Evolutionary conservation across 2,888 invertebrate genomes (phyloP), one percentile per base, ranked within the genome.

Genomic region (Sericinus montela): DNA sequence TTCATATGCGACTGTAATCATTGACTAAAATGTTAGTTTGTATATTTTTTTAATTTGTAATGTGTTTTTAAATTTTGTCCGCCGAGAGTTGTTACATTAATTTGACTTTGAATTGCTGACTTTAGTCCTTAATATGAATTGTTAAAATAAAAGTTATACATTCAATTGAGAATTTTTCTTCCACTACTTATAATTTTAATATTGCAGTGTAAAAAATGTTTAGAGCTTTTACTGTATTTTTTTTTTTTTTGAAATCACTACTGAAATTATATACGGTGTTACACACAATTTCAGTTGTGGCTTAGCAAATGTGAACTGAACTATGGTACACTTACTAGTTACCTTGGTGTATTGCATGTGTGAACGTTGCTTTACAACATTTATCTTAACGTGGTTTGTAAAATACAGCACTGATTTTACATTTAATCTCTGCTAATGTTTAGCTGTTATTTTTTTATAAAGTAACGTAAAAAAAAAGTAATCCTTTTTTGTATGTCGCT

Each of bases 401-500:
- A 56, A 45, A 30, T 52, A 60, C 62, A 53, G 54, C 58, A 54
- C 30, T 32, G 13, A 60, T 63, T 61, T 59, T 57, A 57, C 60
- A 59, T 63, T 60, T 50, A 61, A 65, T 65, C 66, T 55, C 55
- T 56, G 61, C 63, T 72, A 69, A 71, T 73, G 70, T 76, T 79
- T 81, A 67, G 83, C 81, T 83, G 83, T 83, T 81, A 80, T 75
- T 58, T 75, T 75, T 67, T 63, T 60, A n/a, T n/a, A 58, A 28
- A 40, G 11, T 16, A 39, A 39, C 13, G 32, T 28, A 41, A 4
- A 38, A 14, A 38, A 23, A 56, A 25, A 8, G 25, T 8, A 6
- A 25, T 46, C 38, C 48, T 45, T 44, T 47, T 52, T 49, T 59
- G 25, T 53, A 40, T 40, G 44, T 52, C 44, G 46, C 49, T 40